Base-by-base conservation (phyloP, 2,888 invertebrate genomes). In the Thelaira solivaga region DNA sequence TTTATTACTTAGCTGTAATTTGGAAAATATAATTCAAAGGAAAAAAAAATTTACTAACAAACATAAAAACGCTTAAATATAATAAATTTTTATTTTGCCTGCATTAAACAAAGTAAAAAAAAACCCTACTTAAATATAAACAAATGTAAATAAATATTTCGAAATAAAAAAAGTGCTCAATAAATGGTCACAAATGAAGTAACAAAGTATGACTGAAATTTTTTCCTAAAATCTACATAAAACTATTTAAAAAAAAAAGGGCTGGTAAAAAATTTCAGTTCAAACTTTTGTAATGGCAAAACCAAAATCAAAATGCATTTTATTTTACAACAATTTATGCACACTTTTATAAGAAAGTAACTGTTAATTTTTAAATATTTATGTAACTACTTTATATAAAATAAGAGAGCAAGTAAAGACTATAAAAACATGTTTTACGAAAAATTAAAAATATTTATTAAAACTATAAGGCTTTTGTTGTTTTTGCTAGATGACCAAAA, bases 351-450 rank as follows among this genome's bases (percentile, higher is more conserved):
- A 31, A 71, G 45, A 47, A 4, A 7, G 10, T 16, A 24, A 39
- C 51, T 57, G 55, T 62, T 65, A 57, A 43, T 67, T 51, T 29
- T 57, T 73, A 67, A 55, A 13, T 55, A 16, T 22, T 13, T 53
- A 34, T n/a, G 6, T 11, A 45, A n/a, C n/a, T n/a, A n/a, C n/a
- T n/a, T n/a, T 65, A 55, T 67, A 68, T 64, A 67, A 64, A 59
- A 76, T 80, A 82, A 68, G 82, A 82, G 83, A 82, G 80, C 81
- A 77, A 83, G n/a, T n/a, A n/a, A n/a, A n/a, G n/a, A n/a, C n/a
- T n/a, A n/a, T n/a, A n/a, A n/a, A n/a, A n/a, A n/a, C n/a, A n/a
- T n/a, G n/a, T n/a, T n/a, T n/a, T n/a, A n/a, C n/a, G n/a, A n/a
- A n/a, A n/a, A n/a, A n/a, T n/a, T n/a, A n/a, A n/a, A n/a, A n/a